Base-by-base conservation (phyloP, 2,888 invertebrate genomes). In the Pyrocoelia pectoralis region DNA sequence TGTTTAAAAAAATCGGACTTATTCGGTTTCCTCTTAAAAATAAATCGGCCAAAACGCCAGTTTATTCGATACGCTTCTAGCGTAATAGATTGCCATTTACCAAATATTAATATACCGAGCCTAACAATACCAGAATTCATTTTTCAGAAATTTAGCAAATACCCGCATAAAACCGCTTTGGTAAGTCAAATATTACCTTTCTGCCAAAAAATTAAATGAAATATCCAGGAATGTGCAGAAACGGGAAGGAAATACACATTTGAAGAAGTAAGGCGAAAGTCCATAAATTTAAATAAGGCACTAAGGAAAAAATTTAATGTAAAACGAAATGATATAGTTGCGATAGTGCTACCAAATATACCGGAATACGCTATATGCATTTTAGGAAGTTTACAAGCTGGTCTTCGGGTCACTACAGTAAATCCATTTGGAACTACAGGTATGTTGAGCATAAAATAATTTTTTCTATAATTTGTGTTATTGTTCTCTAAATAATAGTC, bases 201-300 rank as follows among this genome's bases (percentile, higher is more conserved):
- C 4, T 12, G 46, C 1, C 12, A 54, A 17, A 10, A 15, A 29
- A 15, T 4, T 18, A 46, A 29, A 24, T 15, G 8, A 33, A 41
- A 65, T 80, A 79, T 82, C 24, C 77, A 94, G 94, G 89, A 90
- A 65, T 93, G 93, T 73, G 86, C 89, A 0, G 73, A 86, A 6
- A 89, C 91, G 0, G 91, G 91, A 1, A 84, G 89, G 68, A 87
- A 88, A 10, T 92, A 91, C 72, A 92, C 90, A 0, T 93, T 86
- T 74, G 87, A 86, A 8, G 85, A 92, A 75, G 78, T 89, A 0
- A 84, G 89, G 65, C 87, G 86, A 66, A 82, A 86, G 19, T 85
- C 88, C n/a, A 85, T 84, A 54, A 87, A 88, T 51, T 87, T 92
- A 4, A 72, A 73, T 40, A 76, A 73, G 65, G 72, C 75, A 2